phyloP scores from a whole-genome alignment of 1,140 invertebrate genomes.

The Heliconius nattereri region DNA sequence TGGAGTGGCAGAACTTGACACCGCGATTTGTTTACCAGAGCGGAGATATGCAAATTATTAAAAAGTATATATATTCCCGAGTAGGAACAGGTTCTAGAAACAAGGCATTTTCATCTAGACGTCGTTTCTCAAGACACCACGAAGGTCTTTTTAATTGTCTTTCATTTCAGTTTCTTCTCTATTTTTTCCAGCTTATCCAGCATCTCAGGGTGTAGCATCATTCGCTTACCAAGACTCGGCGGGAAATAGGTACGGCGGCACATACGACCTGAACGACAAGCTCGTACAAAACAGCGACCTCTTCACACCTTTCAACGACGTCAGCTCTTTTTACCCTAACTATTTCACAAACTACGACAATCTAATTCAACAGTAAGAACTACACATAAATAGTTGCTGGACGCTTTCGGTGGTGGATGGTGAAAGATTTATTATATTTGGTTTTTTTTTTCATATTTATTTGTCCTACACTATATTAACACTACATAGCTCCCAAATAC shows the following conservation, averaged over 20 bases:
- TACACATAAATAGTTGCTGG: slow-evolving; percentile 29
- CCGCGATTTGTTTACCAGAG: too few relatives aligned
- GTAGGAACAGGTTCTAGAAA: too few relatives aligned
- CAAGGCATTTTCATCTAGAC: too few relatives aligned
- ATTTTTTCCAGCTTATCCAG: slow-evolving; percentile 47
- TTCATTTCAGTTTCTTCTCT: not conserved
- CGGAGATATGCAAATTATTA: too few relatives aligned
- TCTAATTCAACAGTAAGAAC: slow-evolving; percentile 66
- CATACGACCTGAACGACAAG: slow-evolving; percentile 54
- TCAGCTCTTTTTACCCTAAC: slow-evolving; percentile 51
- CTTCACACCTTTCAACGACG: slow-evolving; percentile 42
- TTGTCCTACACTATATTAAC: not conserved
- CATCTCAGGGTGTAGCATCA: slow-evolving; percentile 53
- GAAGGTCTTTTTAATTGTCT: too few relatives aligned
- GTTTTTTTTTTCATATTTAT: not conserved
- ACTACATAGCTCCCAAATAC: not conserved
- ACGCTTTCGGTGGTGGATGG: slow-evolving; percentile 60
- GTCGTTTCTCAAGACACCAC: too few relatives aligned
- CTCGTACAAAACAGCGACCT: slow-evolving; percentile 28
- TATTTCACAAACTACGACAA: slow-evolving; percentile 66
- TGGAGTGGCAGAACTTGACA: too few relatives aligned
- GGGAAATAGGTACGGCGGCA: slow-evolving; percentile 74
- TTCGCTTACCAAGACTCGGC: slow-evolving; percentile 65
- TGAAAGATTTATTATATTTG: slow-evolving; percentile 17
- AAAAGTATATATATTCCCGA: too few relatives aligned